phyloP scores from a whole-genome alignment of 2,888 invertebrate species.

The Torymus texanus region DNA sequence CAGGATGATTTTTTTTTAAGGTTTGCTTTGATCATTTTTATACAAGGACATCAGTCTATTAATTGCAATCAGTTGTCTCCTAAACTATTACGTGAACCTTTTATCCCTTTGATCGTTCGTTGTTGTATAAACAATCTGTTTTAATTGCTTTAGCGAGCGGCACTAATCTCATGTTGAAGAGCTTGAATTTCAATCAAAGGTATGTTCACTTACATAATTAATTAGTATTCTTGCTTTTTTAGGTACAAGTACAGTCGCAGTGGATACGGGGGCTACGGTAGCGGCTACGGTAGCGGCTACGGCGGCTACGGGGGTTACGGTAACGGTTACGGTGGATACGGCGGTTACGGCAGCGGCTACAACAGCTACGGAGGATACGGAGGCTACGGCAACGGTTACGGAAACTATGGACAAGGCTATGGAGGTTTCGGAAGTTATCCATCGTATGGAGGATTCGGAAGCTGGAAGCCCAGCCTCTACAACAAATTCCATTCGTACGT shows the following conservation, averaged over 20 bases:
- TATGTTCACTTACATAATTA: slow-evolving; percentile 16
- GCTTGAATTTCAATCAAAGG: too few species aligned
- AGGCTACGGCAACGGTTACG: slow-evolving; percentile 46
- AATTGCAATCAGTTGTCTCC: too few species aligned
- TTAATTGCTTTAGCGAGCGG: neutral
- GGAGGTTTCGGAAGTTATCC: slow-evolving; percentile 42
- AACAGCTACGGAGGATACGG: slow-evolving; percentile 53
- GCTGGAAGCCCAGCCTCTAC: slow-evolving; percentile 55
- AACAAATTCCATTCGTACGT: slow-evolving; percentile 48
- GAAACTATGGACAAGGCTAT: slow-evolving; percentile 28
- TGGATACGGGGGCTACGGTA: slow-evolving; percentile 35
- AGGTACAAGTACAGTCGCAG: slow-evolving; percentile 53
- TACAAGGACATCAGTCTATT: too few species aligned
- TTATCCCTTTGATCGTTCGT: neutral
- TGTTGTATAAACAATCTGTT: neutral
- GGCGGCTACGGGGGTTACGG: slow-evolving; percentile 39
- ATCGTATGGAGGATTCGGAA: slow-evolving; percentile 41
- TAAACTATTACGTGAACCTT: too few species aligned
- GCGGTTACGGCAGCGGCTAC: slow-evolving; percentile 39
- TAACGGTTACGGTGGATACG: slow-evolving; percentile 39
- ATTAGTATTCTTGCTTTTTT: slow-evolving; percentile 25
- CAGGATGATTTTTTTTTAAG: too few species aligned
- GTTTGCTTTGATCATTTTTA: too few species aligned
- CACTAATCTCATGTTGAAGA: neutral
- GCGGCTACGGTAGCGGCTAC: slow-evolving; percentile 41